Base-by-base conservation (phyloP, 2,113 vertebrate species). In the Gambusia holbrooki region DNA sequence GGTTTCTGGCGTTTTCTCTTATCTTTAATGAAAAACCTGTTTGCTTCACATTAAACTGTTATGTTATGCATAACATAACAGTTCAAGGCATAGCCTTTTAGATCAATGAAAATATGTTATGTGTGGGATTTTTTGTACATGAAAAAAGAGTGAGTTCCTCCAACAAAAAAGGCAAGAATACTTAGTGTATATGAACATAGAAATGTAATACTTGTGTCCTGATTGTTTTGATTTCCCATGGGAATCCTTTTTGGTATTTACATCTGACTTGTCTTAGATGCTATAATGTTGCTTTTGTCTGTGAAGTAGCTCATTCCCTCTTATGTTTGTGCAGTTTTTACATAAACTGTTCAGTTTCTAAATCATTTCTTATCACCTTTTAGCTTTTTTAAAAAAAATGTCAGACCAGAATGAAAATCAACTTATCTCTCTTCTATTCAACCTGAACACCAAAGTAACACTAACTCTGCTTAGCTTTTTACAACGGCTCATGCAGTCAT, bases 401-500 rank as follows among this genome's bases (percentile, higher is more conserved):
- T 63, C 28, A 25, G 25, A 48, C 32, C 22, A 71, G 22, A 1
- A 27, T 10, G 3, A 29, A 32, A 62, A 1, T 69, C 15, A 9
- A 48, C 35, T 64, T 29, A 28, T 69, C 10, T 63, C 5, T 37
- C 7, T 48, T 67, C 37, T 74, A 25, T 54, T 71, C 37, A 22
- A 17, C 30, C 45, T 62, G 12, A 62, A 48, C 22, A 65, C 62
- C 48, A 75, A 25, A 54, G 71, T 61, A 77, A 64, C 74, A 76
- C 61, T 61, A n/a, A 13, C 77, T 64, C 51, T 10, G 33, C 45
- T 61, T 28, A 0, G 29, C 61, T 30, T 17, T 61, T 68, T 40
- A 62, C 35, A 62, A 40, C 61, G 68, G 40, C 74, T 25, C 32
- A 45, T 12, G 22, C 8, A 73, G 51, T 71, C 27, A 65, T 77